Evolutionary conservation across 1,140 invertebrate genomes (phyloP).

Genomic region (Eueides isabella): DNA sequence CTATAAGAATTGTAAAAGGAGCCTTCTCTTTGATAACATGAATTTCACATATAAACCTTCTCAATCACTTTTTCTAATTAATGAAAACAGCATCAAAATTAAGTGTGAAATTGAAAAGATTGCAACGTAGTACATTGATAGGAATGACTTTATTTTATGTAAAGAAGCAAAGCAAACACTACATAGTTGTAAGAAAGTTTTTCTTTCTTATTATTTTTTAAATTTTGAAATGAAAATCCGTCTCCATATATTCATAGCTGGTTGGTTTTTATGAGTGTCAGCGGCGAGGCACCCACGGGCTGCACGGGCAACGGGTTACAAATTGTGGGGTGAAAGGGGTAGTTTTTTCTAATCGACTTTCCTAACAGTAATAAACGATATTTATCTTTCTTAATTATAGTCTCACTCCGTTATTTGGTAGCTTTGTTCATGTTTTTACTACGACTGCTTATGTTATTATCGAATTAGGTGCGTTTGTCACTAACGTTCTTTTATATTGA

Average conservation of each 20-base stretch:
- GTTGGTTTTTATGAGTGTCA: conserved; percentile 73
- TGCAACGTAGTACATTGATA: no score
- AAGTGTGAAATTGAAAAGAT: no score
- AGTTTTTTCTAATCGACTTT: conserved; percentile 82
- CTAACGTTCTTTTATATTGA: conserved; percentile 45
- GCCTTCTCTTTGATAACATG: no score
- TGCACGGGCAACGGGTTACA: conserved; percentile 74
- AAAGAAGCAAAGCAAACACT: no score
- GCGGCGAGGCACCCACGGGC: conserved; percentile 69
- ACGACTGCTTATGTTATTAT: conserved; percentile 75
- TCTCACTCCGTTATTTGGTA: conserved; percentile 75
- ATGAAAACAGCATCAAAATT: no score
- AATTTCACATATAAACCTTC: no score
- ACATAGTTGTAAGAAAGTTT: no score
- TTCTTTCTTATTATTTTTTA: no score
- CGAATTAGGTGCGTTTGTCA: conserved; percentile 74
- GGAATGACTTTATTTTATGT: no score
- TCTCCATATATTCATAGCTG: conserved; percentile 45
- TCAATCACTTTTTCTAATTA: no score
- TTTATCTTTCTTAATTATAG: conserved; percentile 83
- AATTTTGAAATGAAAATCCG: conserved; percentile 42
- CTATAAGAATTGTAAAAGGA: no score
- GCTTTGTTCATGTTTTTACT: conserved; percentile 74
- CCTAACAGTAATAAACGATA: conserved; percentile 82
- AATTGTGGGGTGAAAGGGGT: conserved; percentile 82